A percentile compares a stretch with the other conserved stretches of the same genome.
Evolutionary conservation across 2,113 vertebrate species (phyloP).

Genomic region (Gorsachius goisagi): DNA sequence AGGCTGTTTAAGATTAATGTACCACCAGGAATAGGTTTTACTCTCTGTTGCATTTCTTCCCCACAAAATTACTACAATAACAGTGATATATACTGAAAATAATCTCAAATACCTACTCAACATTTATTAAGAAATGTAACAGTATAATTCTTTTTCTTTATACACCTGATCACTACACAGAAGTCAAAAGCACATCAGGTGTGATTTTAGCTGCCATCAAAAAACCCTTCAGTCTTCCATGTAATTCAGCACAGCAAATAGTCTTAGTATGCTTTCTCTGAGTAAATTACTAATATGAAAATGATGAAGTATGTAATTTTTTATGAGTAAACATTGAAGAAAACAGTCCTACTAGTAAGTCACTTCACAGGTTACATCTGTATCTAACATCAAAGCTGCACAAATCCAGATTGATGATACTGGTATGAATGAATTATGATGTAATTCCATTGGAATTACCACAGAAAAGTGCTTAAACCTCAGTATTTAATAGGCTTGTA

Average conservation of each 20-base stretch:
- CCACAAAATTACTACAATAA: background rate
- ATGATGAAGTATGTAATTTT: background rate
- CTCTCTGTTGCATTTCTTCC: background rate
- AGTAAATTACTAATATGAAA: background rate
- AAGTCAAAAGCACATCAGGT: background rate
- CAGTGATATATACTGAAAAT: background rate
- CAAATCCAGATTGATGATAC: background rate
- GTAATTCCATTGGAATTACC: background rate
- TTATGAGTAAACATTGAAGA: background rate
- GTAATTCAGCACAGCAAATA: background rate
- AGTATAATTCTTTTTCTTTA: background rate
- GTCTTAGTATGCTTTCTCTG: background rate
- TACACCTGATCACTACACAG: fast-evolving
- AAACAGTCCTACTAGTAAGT: background rate
- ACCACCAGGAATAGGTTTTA: background rate
- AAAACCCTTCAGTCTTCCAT: background rate
- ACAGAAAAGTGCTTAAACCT: background rate
- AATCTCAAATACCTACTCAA: background rate
- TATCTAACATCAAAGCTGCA: background rate
- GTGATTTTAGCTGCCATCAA: background rate
- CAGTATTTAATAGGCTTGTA: background rate
- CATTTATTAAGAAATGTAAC: background rate
- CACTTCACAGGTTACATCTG: background rate
- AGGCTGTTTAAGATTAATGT: background rate
- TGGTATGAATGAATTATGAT: background rate